Conservation (phyloP, 2,888 invertebrate species). For the Sphecodes monilicornis region DNA sequence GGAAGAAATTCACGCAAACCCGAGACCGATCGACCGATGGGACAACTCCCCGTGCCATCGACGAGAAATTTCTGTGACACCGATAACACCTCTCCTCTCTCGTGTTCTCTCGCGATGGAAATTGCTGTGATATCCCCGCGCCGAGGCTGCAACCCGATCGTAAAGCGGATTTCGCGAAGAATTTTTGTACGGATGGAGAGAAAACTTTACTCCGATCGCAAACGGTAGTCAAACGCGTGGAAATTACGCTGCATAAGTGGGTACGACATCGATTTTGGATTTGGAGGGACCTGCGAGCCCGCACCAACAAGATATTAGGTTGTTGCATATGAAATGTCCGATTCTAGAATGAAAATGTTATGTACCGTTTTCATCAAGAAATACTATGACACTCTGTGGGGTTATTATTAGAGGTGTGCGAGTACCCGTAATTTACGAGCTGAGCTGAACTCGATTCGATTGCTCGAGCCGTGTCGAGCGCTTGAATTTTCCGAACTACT, state of each 20-base stretch:
- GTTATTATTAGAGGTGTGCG: too few species aligned
- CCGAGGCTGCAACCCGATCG: background rate
- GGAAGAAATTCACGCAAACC: conserved; percentile 15
- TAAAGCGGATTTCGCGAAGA: conserved; percentile 7
- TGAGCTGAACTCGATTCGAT: too few species aligned
- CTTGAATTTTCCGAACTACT: too few species aligned
- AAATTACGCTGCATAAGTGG: background rate
- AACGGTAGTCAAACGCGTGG: background rate
- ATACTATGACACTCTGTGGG: too few species aligned
- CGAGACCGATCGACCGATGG: conserved; percentile 9
- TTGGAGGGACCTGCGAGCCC: background rate
- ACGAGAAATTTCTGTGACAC: background rate
- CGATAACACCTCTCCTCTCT: background rate
- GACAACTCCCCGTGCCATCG: conserved; percentile 13
- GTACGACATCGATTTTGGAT: background rate
- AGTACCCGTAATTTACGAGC: too few species aligned
- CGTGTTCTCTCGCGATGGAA: background rate
- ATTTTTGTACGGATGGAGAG: background rate
- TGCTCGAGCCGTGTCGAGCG: too few species aligned
- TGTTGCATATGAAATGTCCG: too few species aligned
- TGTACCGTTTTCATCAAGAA: too few species aligned
- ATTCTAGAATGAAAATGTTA: too few species aligned
- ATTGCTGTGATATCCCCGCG: background rate
- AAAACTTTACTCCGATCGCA: background rate
- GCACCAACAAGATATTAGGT: too few species aligned